phyloP scores from a whole-genome alignment of 2,888 invertebrate genomes.

The Hartigia nigra region DNA sequence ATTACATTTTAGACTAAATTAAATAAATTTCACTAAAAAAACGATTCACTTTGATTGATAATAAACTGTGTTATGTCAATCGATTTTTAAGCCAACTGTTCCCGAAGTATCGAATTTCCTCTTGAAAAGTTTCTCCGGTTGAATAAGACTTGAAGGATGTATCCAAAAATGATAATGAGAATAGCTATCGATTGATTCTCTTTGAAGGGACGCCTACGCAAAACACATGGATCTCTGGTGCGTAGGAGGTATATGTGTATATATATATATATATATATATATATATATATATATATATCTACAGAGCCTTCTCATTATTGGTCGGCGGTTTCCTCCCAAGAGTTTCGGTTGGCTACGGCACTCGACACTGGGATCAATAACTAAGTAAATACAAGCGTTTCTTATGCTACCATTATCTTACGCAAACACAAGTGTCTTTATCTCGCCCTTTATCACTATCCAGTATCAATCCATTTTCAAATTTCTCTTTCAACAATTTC shows the following conservation, averaged over 20 bases:
- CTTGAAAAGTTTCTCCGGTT: not conserved
- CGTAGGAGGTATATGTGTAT: not conserved
- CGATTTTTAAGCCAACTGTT: not conserved
- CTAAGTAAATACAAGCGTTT: slow-evolving; percentile 10
- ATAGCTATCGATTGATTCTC: not conserved
- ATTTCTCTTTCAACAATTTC: not conserved
- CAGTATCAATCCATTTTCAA: not conserved
- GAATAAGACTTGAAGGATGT: not conserved
- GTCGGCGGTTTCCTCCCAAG: not conserved
- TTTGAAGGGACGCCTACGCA: not conserved
- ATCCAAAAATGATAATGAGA: not conserved
- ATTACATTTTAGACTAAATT: not conserved
- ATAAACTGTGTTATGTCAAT: not conserved
- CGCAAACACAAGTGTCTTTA: not conserved
- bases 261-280: not conserved
- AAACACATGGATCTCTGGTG: not conserved
- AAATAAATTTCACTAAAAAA: not conserved
- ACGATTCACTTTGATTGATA: not conserved
- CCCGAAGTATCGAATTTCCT: not conserved
- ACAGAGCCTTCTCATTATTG: not conserved
- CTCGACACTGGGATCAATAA: not conserved
- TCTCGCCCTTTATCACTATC: not conserved
- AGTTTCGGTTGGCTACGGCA: not conserved
- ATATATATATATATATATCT: not conserved
- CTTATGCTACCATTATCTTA: slow-evolving; percentile 9